phyloP scores from a whole-genome alignment of 2,797 vertebrate genomes.

The Graptemys geographica region DNA sequence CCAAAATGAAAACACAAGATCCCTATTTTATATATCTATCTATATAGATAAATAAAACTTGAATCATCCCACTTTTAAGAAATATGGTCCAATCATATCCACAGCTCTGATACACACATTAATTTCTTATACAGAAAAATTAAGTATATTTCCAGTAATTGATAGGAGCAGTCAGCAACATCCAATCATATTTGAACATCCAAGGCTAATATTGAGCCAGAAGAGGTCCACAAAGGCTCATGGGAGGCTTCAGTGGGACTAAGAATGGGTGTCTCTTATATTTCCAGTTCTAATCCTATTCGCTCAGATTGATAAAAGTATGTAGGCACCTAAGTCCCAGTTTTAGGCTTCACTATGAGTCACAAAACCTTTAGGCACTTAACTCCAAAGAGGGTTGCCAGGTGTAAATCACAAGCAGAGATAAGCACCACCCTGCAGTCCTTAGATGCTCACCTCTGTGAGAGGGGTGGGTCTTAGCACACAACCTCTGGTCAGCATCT shows the following conservation, averaged over 20 bases:
- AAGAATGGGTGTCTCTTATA: too few relatives aligned
- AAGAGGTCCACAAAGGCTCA: too few relatives aligned
- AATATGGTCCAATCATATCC: neutral
- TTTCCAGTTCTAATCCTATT: too few relatives aligned
- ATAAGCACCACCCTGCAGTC: neutral
- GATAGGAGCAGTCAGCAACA: neutral
- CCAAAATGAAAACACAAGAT: neutral
- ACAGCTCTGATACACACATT: neutral
- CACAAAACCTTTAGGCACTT: neutral
- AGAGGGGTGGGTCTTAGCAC: neutral
- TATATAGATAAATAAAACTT: too few relatives aligned
- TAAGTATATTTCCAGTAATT: neutral
- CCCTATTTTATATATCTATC: too few relatives aligned
- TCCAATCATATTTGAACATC: neutral
- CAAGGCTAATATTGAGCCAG: too few relatives aligned
- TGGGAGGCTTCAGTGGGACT: too few relatives aligned
- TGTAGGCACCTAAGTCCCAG: too few relatives aligned
- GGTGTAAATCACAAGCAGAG: too few relatives aligned
- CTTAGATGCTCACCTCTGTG: neutral
- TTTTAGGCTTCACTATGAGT: neutral
- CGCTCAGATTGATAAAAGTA: too few relatives aligned
- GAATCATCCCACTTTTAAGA: neutral
- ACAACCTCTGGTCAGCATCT: neutral
- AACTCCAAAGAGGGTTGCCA: too few relatives aligned
- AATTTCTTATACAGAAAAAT: neutral